A percentile compares a stretch with the other conserved stretches of the same genome.
These are phyloP conservation scores for Malurus leucopterus DNA, from an alignment of 2,797 vertebrate species.

Conservation along the genomic window DNA sequence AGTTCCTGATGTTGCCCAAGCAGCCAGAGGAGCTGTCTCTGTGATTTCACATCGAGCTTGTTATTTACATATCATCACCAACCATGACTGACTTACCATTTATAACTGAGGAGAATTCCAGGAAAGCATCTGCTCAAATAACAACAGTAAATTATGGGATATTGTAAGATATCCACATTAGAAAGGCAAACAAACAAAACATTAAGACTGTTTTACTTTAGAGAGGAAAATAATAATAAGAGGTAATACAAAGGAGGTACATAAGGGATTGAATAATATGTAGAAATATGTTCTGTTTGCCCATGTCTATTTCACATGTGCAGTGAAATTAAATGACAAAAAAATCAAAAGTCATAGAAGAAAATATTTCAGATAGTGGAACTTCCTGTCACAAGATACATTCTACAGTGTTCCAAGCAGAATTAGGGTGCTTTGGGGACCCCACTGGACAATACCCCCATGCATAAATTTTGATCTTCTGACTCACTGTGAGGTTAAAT, in stretches of 20 bases:
- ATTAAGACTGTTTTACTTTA: slow-evolving; percentile 2
- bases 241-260: neutral
- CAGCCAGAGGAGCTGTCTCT: neutral
- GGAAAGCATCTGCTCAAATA: slow-evolving; percentile 23
- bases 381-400: neutral
- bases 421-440: neutral
- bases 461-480: slow-evolving; percentile 13
- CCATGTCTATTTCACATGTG: neutral
- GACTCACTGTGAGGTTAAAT: slow-evolving; percentile 32
- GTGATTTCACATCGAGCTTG: accelerated
- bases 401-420: neutral
- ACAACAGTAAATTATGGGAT: neutral
- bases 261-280: neutral
- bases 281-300: neutral
- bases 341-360: neutral
- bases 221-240: slow-evolving; percentile 36
- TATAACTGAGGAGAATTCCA: slow-evolving; percentile 24
- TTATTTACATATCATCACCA: neutral
- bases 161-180: neutral
- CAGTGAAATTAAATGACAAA: slow-evolving; percentile 26
- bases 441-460: neutral
- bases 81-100: neutral
- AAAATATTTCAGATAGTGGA: neutral
- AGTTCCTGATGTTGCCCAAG: neutral
- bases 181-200: slow-evolving; percentile 34